phyloP scores from a whole-genome alignment of 2,888 invertebrate genomes.

The Epirrita christyi region DNA sequence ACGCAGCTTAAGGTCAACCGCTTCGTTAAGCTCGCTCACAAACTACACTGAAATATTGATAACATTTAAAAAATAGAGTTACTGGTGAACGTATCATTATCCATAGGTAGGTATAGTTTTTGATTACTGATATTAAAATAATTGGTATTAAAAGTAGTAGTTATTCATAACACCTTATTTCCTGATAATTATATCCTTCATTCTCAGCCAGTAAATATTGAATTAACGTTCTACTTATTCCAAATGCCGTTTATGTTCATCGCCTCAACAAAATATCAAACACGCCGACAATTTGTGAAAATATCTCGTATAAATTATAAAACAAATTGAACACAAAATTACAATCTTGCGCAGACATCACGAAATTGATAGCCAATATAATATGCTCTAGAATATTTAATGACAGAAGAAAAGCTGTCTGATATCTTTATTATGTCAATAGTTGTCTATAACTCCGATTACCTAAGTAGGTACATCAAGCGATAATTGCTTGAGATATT shows the following conservation, averaged over 20 bases:
- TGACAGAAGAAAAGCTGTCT: slow-evolving; percentile 49
- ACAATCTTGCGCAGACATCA: slow-evolving; percentile 50
- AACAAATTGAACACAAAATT: slow-evolving; percentile 46
- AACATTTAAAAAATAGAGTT: slow-evolving; percentile 30
- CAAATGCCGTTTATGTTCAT: slow-evolving; percentile 15
- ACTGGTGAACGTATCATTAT: slow-evolving; percentile 23
- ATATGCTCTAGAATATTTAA: slow-evolving; percentile 49
- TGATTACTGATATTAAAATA: slow-evolving; percentile 29
- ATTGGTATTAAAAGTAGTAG: slow-evolving; percentile 14
- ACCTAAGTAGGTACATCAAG: slow-evolving; percentile 45
- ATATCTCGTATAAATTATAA: slow-evolving; percentile 39
- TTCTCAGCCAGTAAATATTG: slow-evolving; percentile 22
- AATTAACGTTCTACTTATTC: slow-evolving; percentile 20
- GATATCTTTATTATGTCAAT: slow-evolving; percentile 69
- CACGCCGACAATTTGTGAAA: slow-evolving; percentile 25
- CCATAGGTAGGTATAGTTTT: slow-evolving; percentile 5
- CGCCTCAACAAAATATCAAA: slow-evolving; percentile 24
- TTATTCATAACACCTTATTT: slow-evolving; percentile 29
- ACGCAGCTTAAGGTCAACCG: slow-evolving; percentile 53
- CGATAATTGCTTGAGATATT: slow-evolving; percentile 64
- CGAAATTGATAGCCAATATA: slow-evolving; percentile 50
- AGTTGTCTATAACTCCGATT: slow-evolving; percentile 65
- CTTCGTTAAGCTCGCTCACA: slow-evolving; percentile 34
- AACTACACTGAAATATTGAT: slow-evolving; percentile 26
- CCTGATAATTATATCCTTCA: slow-evolving; percentile 24